Conservation (phyloP, 1,140 invertebrate species). For the Theocolax elegans region DNA sequence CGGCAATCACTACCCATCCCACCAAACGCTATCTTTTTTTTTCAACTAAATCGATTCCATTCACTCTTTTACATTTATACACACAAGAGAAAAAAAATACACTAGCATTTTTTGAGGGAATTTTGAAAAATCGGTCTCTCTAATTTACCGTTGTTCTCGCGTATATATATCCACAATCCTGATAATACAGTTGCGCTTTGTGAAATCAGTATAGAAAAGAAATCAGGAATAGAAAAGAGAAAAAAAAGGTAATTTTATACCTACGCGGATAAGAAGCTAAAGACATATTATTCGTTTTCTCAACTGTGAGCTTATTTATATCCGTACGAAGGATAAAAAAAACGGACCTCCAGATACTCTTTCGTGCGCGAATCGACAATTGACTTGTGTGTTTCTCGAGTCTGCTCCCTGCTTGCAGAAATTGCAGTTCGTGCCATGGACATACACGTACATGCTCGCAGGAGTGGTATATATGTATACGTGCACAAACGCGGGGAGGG, state of each 20-base stretch:
- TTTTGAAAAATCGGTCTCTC: background rate
- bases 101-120: background rate
- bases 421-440: slow-evolving; percentile 56
- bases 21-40: background rate
- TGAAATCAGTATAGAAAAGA: too few species aligned
- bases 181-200: too few species aligned
- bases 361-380: slow-evolving; percentile 28
- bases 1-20: slow-evolving; percentile 13
- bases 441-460: slow-evolving; percentile 1
- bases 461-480: slow-evolving; percentile 41
- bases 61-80: background rate
- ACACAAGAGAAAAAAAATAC: background rate
- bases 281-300: slow-evolving; percentile 11
- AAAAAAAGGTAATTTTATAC: slow-evolving; percentile 6
- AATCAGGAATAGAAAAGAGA: too few species aligned
- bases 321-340: background rate
- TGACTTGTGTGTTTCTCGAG: slow-evolving; percentile 29
- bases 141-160: too few species aligned
- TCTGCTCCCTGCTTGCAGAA: slow-evolving; percentile 45
- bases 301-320: background rate
- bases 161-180: too few species aligned
- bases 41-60: slow-evolving; percentile 8
- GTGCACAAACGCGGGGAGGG: slow-evolving; percentile 43
- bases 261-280: background rate
- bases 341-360: background rate